Conservation (phyloP, 2,797 vertebrate genomes). For the Leuciscus waleckii region DNA sequence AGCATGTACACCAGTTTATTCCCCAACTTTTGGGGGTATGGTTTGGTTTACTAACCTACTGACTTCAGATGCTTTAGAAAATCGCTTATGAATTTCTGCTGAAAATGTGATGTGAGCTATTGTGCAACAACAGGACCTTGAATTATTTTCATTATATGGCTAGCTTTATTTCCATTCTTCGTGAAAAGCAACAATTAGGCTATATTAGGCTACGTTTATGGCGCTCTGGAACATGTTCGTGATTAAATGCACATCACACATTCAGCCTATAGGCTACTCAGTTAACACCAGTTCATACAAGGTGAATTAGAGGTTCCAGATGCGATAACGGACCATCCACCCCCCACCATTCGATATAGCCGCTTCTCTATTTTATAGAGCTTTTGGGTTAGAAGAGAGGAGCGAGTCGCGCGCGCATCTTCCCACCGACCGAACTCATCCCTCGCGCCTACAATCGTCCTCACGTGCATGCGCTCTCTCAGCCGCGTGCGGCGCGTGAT, state of each 20-base stretch:
- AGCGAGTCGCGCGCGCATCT: conserved; percentile 51
- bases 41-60: conserved; percentile 37
- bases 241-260: background rate
- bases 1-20: background rate
- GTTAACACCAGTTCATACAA: background rate
- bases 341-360: background rate
- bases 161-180: background rate
- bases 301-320: background rate
- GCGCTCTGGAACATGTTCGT: background rate
- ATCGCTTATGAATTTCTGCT: background rate
- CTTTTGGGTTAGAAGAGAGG: conserved; percentile 57
- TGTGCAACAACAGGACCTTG: background rate
- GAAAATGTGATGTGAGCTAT: background rate
- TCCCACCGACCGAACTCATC: conserved; percentile 62
- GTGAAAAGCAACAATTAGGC: background rate
- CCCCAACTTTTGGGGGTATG: background rate
- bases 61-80: conserved; percentile 6
- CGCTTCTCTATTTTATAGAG: background rate
- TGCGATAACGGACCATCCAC: background rate
- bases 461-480: conserved; percentile 77
- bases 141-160: background rate
- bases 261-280: background rate
- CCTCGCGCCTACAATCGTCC: conserved; percentile 63
- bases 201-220: background rate
- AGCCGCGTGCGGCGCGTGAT: conserved; percentile 82